Percentiles rank a stretch among this genome's conserved stretches.
These are phyloP conservation scores for Palythoa heliodiscus DNA, from an alignment of 92 coral and sea anemone genomes.

Conservation along the genomic window DNA sequence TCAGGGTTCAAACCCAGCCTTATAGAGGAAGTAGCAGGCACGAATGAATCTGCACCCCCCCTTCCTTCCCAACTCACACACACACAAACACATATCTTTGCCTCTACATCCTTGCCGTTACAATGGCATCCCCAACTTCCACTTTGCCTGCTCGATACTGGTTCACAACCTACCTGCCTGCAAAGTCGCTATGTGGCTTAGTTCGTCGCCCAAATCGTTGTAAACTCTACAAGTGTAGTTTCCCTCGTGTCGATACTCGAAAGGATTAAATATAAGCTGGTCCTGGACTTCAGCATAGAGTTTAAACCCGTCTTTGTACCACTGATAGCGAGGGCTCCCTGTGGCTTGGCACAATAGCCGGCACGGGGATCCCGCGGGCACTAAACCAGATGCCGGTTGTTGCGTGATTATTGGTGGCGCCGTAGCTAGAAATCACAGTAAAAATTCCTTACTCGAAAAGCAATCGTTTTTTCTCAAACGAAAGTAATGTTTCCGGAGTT, in stretches of 20 bases:
- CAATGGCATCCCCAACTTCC: too few relatives aligned
- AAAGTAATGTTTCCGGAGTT: too few relatives aligned
- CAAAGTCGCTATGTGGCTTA: conserved; percentile 76
- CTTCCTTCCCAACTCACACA: too few relatives aligned
- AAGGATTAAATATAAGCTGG: conserved; percentile 60
- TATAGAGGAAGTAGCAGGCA: too few relatives aligned
- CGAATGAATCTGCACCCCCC: too few relatives aligned
- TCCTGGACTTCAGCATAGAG: conserved; percentile 53
- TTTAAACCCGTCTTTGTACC: conserved; percentile 82
- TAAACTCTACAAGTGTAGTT: conserved; percentile 78
- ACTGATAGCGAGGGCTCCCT: conserved; percentile 71
- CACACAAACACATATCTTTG: too few relatives aligned
- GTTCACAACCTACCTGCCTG: conserved; percentile 69
- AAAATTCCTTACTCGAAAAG: background rate
- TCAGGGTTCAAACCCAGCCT: too few relatives aligned
- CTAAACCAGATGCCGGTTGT: conserved; percentile 79
- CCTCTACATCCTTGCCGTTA: too few relatives aligned
- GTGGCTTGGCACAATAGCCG: conserved; percentile 54
- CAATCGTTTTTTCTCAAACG: too few relatives aligned
- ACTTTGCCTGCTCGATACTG: too few relatives aligned
- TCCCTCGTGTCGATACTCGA: conserved; percentile 82
- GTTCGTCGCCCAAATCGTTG: conserved; percentile 84
- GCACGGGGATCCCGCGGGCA: conserved; percentile 68
- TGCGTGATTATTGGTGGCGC: conserved; percentile 66
- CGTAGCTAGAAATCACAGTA: conserved; percentile 44